Evolutionary conservation across 2,888 invertebrate species (phyloP), one percentile per base, ranked within the genome.

Genomic region (Hemicrepidius hirtus): DNA sequence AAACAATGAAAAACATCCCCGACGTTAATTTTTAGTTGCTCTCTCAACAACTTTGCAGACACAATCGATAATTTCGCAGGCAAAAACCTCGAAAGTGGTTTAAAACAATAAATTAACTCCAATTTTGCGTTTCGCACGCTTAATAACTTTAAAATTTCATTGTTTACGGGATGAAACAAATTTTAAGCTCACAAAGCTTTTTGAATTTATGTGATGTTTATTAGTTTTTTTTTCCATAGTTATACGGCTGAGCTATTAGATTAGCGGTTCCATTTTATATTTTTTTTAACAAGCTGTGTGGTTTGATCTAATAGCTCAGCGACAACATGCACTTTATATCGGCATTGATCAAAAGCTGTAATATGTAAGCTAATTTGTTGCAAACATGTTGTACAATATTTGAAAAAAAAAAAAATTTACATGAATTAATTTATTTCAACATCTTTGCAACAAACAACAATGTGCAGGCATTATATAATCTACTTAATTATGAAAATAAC

Each of bases 401-500:
- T 44, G 1, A 37, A 57, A 35, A 18, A 44, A 32, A 18, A 18
- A 18, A 21, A 21, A 10, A 1, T 18, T 57, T 57, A 40, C 21
- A 32, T n/a, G n/a, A 13, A 18, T 5, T 13, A 50, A 50, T 49
- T 1, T 28, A n/a, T 46, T 4, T 6, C 50, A 69, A 65, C 74
- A 70, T 71, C 71, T 75, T 78, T 77, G 75, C 77, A 77, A 66
- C 74, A 73, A 68, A 74, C 73, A 49, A 73, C 72, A 76, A 70
- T 78, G 73, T 78, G 79, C 79, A 79, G 77, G 79, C 79, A 79
- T 75, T 76, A 75, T 78, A 77, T 65, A 73, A 75, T 77, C 78
- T 78, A 79, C 78, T 64, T 57, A 63, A 71, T 71, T 65, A 71
- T 74, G 74, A 71, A 74, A 71, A 71, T 68, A 71, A 71, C 55